A percentile compares a stretch with the other conserved stretches of the same genome.
Conservation (phyloP, 1,140 invertebrate genomes). For the Micrasema longulum region DNA sequence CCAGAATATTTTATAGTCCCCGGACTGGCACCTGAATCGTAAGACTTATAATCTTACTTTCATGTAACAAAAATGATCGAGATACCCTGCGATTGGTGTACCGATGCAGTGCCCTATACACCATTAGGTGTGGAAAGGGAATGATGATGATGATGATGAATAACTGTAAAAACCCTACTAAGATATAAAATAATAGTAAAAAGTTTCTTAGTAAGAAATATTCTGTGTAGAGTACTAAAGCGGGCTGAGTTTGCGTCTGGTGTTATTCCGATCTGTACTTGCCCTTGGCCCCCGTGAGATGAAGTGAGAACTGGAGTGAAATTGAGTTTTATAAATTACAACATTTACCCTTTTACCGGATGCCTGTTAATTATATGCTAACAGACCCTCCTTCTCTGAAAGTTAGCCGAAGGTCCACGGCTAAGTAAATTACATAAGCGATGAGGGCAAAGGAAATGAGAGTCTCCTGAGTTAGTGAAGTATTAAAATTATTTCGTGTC, state of each 20-base stretch:
- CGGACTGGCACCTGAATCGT: too few species aligned
- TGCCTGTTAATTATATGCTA: slow-evolving; percentile 35
- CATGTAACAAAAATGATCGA: too few species aligned
- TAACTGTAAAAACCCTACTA: too few species aligned
- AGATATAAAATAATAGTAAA: too few species aligned
- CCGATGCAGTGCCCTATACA: too few species aligned
- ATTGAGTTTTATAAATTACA: slow-evolving; percentile 37
- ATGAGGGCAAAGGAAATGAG: background rate
- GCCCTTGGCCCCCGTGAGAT: slow-evolving; percentile 4
- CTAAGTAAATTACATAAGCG: slow-evolving; percentile 10
- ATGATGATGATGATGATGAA: too few species aligned
- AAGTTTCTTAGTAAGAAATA: too few species aligned
- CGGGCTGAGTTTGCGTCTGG: background rate
- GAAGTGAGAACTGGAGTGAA: slow-evolving; percentile 19
- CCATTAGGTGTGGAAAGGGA: too few species aligned
- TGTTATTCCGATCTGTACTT: slow-evolving; percentile 17
- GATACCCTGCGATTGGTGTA: too few species aligned
- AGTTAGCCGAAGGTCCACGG: background rate
- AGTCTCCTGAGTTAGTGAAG: background rate
- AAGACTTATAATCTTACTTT: too few species aligned
- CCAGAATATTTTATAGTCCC: too few species aligned
- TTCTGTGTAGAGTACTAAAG: background rate
- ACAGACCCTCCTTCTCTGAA: slow-evolving; percentile 6
- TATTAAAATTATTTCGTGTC: too few species aligned
- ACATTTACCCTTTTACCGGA: slow-evolving; percentile 30